Percentiles rank a stretch among this genome's conserved stretches.
These are phyloP conservation scores for Gouania willdenowi DNA, from an alignment of 2,797 vertebrate species.

Conservation along the genomic window DNA sequence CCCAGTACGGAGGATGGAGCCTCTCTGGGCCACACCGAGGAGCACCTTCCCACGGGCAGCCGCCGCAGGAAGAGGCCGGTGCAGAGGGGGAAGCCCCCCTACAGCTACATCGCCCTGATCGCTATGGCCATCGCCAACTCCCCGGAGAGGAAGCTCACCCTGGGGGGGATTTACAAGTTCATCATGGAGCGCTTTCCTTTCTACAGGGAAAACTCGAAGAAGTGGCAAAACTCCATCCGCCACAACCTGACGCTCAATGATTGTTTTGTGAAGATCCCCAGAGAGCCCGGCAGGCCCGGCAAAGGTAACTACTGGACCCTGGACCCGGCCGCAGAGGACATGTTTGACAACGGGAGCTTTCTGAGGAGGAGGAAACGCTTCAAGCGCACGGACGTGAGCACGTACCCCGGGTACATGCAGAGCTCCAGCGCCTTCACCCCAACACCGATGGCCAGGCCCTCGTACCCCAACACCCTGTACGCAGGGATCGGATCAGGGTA, in stretches of 20 bases:
- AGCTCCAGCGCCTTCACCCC: conserved; percentile 84
- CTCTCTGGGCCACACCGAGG: conserved; percentile 65
- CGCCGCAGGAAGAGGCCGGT: conserved; percentile 90
- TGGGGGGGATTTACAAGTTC: conserved; percentile 96
- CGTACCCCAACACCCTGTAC: conserved; percentile 75
- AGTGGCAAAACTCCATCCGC: conserved; percentile 90
- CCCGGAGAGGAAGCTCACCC: conserved; percentile 89
- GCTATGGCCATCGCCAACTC: conserved; percentile 97
- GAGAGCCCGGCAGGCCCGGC: conserved; percentile 88
- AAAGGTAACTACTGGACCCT: conserved; percentile 94
- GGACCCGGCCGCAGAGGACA: conserved; percentile 91
- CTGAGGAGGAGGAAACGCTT: conserved; percentile 82
- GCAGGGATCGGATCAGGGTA: conserved; percentile 70
- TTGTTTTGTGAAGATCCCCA: conserved; percentile 90
- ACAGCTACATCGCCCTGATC: conserved; percentile 96
- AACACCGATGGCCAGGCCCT: conserved; percentile 69
- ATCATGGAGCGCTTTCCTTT: conserved; percentile 97
- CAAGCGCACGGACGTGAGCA: conserved; percentile 88
- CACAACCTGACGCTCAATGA: conserved; percentile 89
- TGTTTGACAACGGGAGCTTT: conserved; percentile 92
- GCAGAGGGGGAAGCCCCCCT: conserved; percentile 93
- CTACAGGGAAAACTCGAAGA: conserved; percentile 95
- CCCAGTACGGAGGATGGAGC: conserved; percentile 63
- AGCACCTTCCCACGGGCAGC: conserved; percentile 69
- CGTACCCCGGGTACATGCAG: conserved; percentile 85